Conservation (phyloP, 2,888 invertebrate genomes). For the Geophilus truncorum region DNA sequence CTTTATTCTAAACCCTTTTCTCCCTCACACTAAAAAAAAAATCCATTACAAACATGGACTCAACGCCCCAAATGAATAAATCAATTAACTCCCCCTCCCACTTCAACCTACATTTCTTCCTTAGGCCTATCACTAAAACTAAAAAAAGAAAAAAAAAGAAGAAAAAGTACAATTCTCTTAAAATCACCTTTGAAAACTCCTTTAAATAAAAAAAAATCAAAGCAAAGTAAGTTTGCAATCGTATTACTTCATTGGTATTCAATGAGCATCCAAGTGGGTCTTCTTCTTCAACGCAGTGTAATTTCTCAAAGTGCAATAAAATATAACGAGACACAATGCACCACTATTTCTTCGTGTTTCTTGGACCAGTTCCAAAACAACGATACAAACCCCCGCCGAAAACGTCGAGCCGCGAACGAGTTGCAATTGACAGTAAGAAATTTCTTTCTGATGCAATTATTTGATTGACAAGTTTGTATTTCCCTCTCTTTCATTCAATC, state of each 20-base stretch:
- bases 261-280: slow-evolving; percentile 21
- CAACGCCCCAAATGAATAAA: not conserved
- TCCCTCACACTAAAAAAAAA: not conserved
- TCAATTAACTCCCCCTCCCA: not conserved
- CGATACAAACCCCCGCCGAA: not conserved
- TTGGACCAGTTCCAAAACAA: not conserved
- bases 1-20: not conserved
- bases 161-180: not conserved
- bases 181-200: not conserved
- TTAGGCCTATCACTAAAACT: not conserved
- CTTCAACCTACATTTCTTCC: too few relatives aligned
- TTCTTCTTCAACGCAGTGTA: not conserved
- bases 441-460: not conserved
- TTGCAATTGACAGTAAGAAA: not conserved
- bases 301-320: slow-evolving; percentile 27
- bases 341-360: not conserved
- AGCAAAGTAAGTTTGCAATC: not conserved
- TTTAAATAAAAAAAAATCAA: not conserved
- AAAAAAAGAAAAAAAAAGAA: not conserved
- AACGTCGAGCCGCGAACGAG: not conserved
- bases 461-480: slow-evolving; percentile 10
- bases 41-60: not conserved
- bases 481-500: slow-evolving; percentile 1
- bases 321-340: slow-evolving; percentile 17
- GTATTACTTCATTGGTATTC: slow-evolving; percentile 20